These are phyloP conservation scores for Eurytoma adleriae DNA, from an alignment of 2,888 invertebrate species.

Conservation along the genomic window DNA sequence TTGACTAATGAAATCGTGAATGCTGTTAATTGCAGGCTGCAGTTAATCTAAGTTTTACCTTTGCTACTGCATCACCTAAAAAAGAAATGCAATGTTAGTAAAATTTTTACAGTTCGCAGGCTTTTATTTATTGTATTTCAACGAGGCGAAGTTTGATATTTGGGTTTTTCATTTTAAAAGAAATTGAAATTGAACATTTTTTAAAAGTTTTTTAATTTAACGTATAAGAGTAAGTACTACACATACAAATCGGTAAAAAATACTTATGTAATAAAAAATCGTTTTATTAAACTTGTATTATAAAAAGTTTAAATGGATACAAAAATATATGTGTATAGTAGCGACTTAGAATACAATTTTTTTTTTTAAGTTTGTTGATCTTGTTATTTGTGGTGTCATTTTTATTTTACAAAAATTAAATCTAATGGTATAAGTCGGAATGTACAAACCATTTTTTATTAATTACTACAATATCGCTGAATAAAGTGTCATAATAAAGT, in stretches of 20 bases:
- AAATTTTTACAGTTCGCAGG: neutral
- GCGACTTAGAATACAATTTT: constrained; percentile 22
- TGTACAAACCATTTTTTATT: too few species aligned
- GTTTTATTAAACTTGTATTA: constrained; percentile 24
- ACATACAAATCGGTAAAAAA: constrained; percentile 53
- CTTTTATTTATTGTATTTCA: neutral
- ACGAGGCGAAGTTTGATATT: neutral
- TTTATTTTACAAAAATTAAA: too few species aligned
- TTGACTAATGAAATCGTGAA: constrained; percentile 15
- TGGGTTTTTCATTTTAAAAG: constrained; percentile 2
- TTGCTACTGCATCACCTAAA: constrained; percentile 50
- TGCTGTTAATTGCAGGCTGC: constrained; percentile 33
- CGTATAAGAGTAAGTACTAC: constrained; percentile 22
- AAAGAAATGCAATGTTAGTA: constrained; percentile 51
- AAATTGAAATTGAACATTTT: constrained; percentile 23
- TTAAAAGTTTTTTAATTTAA: constrained; percentile 41
- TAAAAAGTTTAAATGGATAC: constrained; percentile 39
- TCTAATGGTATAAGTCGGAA: too few species aligned
- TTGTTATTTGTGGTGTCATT: neutral
- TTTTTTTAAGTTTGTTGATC: constrained; percentile 22
- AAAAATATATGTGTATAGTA: constrained; percentile 45
- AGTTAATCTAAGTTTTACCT: constrained; percentile 43
- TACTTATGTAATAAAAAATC: constrained; percentile 39
- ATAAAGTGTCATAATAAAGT: too few species aligned
- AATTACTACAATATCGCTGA: too few species aligned